Conservation (phyloP, 2,797 vertebrate species). For the Balearica regulorum region DNA sequence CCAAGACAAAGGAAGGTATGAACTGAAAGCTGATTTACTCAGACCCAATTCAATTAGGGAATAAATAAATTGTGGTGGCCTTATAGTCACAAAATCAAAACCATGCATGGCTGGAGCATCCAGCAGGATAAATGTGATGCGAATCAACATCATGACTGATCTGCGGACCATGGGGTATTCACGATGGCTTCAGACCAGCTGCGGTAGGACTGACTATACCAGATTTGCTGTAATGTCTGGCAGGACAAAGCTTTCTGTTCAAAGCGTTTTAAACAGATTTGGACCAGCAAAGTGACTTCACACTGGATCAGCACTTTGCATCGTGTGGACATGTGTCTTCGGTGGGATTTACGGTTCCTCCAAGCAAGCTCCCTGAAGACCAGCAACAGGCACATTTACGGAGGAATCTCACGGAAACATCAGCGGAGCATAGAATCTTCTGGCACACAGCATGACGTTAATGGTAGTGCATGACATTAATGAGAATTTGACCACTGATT, state of each 20-base stretch:
- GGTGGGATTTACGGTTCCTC: background rate
- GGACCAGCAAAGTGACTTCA: background rate
- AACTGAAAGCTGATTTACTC: background rate
- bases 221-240: background rate
- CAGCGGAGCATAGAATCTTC: background rate
- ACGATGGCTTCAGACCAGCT: background rate
- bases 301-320: rapidly evolving
- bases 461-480: background rate
- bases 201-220: background rate
- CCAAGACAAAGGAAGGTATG: background rate
- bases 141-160: rapidly evolving
- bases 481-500: background rate
- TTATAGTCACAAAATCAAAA: background rate
- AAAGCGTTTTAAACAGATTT: background rate
- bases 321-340: rapidly evolving
- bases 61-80: background rate
- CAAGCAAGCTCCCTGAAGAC: background rate
- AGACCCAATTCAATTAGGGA: background rate
- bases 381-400: background rate
- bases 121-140: background rate
- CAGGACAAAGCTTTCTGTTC: background rate
- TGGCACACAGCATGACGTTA: background rate
- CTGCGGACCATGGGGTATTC: background rate
- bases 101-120: background rate
- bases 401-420: background rate